phyloP scores from a whole-genome alignment of 2,797 vertebrate genomes.

The Limosa lapponica region DNA sequence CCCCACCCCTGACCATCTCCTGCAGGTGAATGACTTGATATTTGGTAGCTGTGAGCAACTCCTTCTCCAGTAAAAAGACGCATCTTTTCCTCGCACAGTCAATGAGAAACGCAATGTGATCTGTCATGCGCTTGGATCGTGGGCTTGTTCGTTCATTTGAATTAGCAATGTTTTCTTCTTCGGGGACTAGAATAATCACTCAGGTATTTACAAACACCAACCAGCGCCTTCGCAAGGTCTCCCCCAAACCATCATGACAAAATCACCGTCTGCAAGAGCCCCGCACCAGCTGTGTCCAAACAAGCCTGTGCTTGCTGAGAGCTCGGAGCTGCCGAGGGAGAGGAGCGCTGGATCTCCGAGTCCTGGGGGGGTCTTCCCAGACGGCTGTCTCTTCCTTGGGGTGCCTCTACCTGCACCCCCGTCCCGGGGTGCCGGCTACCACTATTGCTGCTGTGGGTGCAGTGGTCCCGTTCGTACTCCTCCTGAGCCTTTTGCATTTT shows the following conservation, averaged over 20 bases:
- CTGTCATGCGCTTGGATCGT: conserved; percentile 77
- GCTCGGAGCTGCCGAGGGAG: conserved; percentile 58
- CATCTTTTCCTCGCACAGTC: conserved; percentile 68
- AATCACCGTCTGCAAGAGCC: conserved; percentile 81
- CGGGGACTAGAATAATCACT: conserved; percentile 76
- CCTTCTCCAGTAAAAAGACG: conserved; percentile 65
- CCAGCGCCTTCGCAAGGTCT: conserved; percentile 68
- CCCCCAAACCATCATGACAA: conserved; percentile 82
- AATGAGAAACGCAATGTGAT: conserved; percentile 77
- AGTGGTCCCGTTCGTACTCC: conserved; percentile 96
- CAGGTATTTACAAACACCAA: conserved; percentile 82
- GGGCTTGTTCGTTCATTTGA: conserved; percentile 59
- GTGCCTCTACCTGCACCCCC: conserved; percentile 38
- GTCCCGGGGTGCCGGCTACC: conserved; percentile 37
- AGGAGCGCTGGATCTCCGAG: conserved; percentile 54
- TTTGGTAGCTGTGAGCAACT: conserved; percentile 73
- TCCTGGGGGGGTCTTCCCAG: conserved; percentile 74
- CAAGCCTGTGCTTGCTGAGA: conserved; percentile 65
- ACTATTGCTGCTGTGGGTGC: conserved; percentile 75
- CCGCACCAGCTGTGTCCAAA: conserved; percentile 77
- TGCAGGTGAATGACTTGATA: conserved; percentile 51
- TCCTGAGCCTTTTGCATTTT: conserved; percentile 96
- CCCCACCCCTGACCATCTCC: conserved; percentile 28
- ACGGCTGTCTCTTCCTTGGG: conserved; percentile 56
- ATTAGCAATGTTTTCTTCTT: conserved; percentile 73